Percentiles rank a stretch among this genome's conserved stretches.
phyloP scores from a whole-genome alignment of 2,888 invertebrate species.

The Eristalinus sepulchralis region DNA sequence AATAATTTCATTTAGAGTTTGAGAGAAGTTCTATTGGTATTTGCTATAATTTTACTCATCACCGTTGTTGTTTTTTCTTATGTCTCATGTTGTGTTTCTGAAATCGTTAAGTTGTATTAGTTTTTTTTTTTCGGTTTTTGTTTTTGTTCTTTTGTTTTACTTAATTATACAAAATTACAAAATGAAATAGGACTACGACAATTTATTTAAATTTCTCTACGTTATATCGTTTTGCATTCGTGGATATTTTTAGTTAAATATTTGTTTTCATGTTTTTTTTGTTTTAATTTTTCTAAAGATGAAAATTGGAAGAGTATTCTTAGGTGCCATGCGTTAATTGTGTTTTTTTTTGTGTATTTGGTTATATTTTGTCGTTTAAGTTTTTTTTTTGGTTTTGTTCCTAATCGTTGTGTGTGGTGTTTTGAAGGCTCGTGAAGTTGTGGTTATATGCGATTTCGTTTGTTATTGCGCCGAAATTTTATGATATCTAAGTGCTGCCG shows the following conservation, averaged over 20 bases:
- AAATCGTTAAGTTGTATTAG: conserved; percentile 56
- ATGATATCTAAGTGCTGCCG: conserved; percentile 31
- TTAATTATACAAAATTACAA: conserved; percentile 71
- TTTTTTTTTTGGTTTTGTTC: conserved; percentile 31
- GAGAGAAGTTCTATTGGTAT: conserved; percentile 64
- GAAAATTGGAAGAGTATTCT: conserved; percentile 65
- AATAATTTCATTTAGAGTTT: conserved; percentile 34
- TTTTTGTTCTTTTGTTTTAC: conserved; percentile 31
- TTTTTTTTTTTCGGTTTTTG: no score
- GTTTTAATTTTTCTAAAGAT: conserved; percentile 57
- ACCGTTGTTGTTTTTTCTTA: conserved; percentile 28
- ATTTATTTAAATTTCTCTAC: conserved; percentile 62
- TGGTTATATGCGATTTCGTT: conserved; percentile 40
- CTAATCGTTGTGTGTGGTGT: conserved; percentile 69
- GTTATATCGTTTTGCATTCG: conserved; percentile 50
- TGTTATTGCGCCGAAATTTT: conserved; percentile 40
- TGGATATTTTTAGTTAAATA: conserved; percentile 36
- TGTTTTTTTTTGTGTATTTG: conserved; percentile 5
- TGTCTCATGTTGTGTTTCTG: conserved; percentile 1
- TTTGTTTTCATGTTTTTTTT: conserved; percentile 26
- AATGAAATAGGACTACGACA: conserved; percentile 70
- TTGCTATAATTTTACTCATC: conserved; percentile 58
- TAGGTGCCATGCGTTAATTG: conserved; percentile 52
- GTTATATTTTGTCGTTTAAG: conserved; percentile 17
- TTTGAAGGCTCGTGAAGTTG: conserved; percentile 54